A percentile compares a stretch with the other conserved stretches of the same genome.
These are phyloP conservation scores for Melanitta fusca DNA, from an alignment of 2,797 vertebrate genomes.

Conservation along the genomic window DNA sequence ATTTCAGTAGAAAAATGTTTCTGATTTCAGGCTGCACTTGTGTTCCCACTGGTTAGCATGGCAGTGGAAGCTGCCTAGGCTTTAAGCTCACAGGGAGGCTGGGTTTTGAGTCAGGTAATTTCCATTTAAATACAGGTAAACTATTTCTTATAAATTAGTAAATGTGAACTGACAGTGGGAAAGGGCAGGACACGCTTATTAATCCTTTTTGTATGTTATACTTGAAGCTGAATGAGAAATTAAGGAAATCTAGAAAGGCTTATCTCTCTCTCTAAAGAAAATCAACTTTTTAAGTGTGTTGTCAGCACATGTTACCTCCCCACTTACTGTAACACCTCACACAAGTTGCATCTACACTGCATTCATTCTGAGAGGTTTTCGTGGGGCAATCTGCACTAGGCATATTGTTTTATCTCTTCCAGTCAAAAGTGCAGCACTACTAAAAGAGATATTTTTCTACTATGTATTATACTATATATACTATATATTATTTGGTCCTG, in stretches of 20 bases:
- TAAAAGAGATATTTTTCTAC: not conserved
- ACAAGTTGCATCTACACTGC: not conserved
- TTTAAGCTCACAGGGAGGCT: not conserved
- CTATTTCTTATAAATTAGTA: not conserved
- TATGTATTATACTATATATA: not conserved
- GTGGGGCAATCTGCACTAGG: not conserved
- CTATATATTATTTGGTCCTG: fast-evolving
- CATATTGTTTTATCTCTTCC: not conserved
- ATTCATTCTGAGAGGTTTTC: not conserved
- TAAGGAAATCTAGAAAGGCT: not conserved
- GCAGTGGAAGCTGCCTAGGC: not conserved
- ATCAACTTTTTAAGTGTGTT: not conserved
- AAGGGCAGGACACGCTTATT: not conserved
- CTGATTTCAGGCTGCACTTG: not conserved
- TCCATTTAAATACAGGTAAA: conserved; percentile 14
- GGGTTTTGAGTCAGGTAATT: not conserved
- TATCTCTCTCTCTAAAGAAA: not conserved
- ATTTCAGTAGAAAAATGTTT: not conserved
- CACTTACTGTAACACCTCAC: not conserved
- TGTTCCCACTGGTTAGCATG: not conserved
- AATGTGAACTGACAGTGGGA: not conserved
- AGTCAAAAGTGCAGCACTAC: not conserved
- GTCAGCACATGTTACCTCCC: not conserved
- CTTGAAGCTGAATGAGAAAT: not conserved
- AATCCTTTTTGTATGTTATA: not conserved